Base-by-base conservation (phyloP, 37 sponge, comb jelly and placozoan genomes). In the Trichoplax adhaerens region DNA sequence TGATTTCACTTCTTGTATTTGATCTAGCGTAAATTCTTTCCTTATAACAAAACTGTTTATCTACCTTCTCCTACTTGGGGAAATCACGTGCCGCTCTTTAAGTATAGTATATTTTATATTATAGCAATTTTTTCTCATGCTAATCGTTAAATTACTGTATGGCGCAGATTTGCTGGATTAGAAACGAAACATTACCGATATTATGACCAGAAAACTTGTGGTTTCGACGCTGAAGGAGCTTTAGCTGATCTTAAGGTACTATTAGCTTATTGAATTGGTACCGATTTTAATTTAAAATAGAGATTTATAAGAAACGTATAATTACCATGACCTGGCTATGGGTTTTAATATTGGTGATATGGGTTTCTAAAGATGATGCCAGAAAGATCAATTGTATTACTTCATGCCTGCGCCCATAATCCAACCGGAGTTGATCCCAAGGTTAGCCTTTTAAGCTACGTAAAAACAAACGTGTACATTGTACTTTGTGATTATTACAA, bases 331-430 rank as follows among this genome's bases (percentile, higher is more conserved):
- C 29, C 29, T 29, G 29, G 29, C 29, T 29, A 29, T 29, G 29
- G 29, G 29, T 29, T 29, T 29, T 29, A 29, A 29, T 29, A 29
- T 29, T 29, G 29, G 29, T 29, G 29, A 29, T 29, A 29, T 29
- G 29, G 29, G 29, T 29, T 29, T 72, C 8, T 73, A 1, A 53
- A 88, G 89, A 72, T 50, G 65, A 57, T 90, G 0, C 87, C 87
- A 1, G 86, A 89, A 59, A 71, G 77, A 54, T 81, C 95, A 4
- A 72, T 83, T 50, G 83, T 94, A 10, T 66, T 94, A 65, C 68
- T 94, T 8, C 95, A 94, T 76, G 95, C 85, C 0, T 90, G 91
- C 78, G 95, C 88, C 1, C 95, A 94, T 86, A 94, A 94, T 66
- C 95, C 95, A 29, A 94, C 95, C 6, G 95, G 91, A 70, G 81